Percentiles rank a stretch among this genome's conserved stretches.
phyloP scores from a whole-genome alignment of 2,113 vertebrate genomes.

The Sphyrna mokarran region DNA sequence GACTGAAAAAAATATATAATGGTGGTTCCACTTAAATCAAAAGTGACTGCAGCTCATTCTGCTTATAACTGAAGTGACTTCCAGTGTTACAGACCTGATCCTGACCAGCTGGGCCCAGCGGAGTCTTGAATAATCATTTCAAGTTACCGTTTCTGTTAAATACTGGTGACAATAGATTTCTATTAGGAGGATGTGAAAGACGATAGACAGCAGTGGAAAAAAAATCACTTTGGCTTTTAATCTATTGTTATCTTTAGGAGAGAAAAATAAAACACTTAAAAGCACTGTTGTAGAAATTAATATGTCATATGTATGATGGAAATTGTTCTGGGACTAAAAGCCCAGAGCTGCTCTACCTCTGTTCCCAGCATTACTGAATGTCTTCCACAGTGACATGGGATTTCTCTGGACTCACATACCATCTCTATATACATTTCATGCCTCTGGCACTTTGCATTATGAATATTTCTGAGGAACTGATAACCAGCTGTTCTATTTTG shows the following conservation, averaged over 20 bases:
- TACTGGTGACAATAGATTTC: background rate
- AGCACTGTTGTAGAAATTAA: background rate
- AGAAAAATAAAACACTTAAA: background rate
- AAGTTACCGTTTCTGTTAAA: background rate
- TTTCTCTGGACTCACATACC: background rate
- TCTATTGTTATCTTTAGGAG: background rate
- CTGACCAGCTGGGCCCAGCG: background rate
- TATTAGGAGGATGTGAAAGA: background rate
- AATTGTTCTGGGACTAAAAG: background rate
- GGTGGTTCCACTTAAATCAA: background rate
- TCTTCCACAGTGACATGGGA: background rate
- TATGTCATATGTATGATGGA: background rate
- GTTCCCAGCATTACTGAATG: background rate
- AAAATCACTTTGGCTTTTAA: background rate
- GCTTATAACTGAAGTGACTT: background rate
- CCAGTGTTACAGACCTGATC: background rate
- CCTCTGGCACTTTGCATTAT: conserved; percentile 11
- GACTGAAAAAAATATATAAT: background rate
- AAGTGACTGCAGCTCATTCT: background rate
- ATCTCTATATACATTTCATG: background rate
- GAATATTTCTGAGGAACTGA: background rate
- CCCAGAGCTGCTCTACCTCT: background rate
- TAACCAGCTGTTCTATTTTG: conserved; percentile 10
- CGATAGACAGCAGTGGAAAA: background rate
- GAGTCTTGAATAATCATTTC: background rate